Base-by-base conservation (phyloP, 92 coral and sea anemone genomes). In the Zoanthus solanderi region DNA sequence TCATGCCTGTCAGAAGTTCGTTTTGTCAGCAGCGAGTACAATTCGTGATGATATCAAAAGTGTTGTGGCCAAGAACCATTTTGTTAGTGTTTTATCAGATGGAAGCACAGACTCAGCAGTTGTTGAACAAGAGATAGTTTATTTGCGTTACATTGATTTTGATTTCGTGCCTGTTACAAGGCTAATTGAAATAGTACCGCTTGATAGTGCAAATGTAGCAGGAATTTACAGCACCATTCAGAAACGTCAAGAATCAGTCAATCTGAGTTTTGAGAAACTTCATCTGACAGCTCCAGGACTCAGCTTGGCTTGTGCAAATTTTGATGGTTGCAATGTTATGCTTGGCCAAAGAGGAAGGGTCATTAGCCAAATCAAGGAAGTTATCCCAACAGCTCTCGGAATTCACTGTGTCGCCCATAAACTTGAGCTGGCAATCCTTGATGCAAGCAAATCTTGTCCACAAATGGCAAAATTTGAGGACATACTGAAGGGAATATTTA, bases 371-470 rank as follows among this genome's bases (percentile, higher is more conserved):
- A 89, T 89, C 44, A 87, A 45, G 78, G 78, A 78, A 61, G 84
- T 87, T 10, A 78, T 87, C 9, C 75, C 76, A 0, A 23, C 71
- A 48, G 88, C 80, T 18, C 71, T 87, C 2, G 90, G 88, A 57
- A 90, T 72, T 78, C 89, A 90, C 83, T 90, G 90, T 78, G 89
- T 90, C 0, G 89, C 92, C 84, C 89, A 71, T 72, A 90, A 80
- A 10, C 89, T 90, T 6, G 89, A 90, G 52, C 83, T 90, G 63
- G 92, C 92, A 65, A 89, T 78, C 17, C 88, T 90, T 7, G 90
- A 90, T 85, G 87, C 86, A 73, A 85, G 44, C 78, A 90, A 85
- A 34, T 78, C 92, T 44, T 78, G 88, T 61, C 63, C 78, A 9
- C 18, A 85, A 76, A 73, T 90, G 42, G 42, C 42, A 4, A 37